A percentile compares a stretch with the other conserved stretches of the same genome.
Conservation (phyloP, 2,888 invertebrate species). For the Brachypalpus laphriformis region DNA sequence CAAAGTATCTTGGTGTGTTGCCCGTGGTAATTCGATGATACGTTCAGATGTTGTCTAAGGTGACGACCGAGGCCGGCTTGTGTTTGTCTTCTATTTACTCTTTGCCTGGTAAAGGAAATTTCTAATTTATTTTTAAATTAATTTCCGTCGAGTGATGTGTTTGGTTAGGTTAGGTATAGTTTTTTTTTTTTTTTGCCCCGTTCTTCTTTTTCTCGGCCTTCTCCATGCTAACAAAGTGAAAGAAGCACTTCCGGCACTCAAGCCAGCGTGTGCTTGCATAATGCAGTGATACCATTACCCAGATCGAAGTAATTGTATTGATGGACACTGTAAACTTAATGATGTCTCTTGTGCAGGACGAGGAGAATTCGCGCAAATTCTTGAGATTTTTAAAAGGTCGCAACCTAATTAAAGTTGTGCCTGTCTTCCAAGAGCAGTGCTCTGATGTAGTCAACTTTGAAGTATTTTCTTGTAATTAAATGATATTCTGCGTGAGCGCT, state of each 20-base stretch:
- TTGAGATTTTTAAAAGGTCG: conserved; percentile 7
- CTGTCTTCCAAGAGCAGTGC: not conserved
- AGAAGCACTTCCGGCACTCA: conserved; percentile 37
- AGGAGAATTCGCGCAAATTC: not conserved
- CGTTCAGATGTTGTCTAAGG: conserved; percentile 25
- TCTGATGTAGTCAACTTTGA: not conserved
- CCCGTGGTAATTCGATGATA: conserved; percentile 36
- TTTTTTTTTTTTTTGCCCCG: conserved; percentile 3
- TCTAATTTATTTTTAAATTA: conserved; percentile 62
- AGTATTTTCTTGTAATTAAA: conserved; percentile 46
- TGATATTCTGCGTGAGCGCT: conserved; percentile 2
- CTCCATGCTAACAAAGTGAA: conserved; percentile 30
- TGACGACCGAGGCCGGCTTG: not conserved
- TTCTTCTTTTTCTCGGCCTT: not conserved
- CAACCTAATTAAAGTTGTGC: conserved; percentile 52
- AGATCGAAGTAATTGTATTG: conserved; percentile 57
- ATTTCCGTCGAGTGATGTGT: conserved; percentile 49
- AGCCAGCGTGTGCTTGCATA: conserved; percentile 52
- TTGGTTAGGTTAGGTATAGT: conserved; percentile 29
- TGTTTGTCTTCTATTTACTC: conserved; percentile 32
- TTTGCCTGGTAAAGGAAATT: conserved; percentile 32
- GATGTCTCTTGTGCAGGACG: conserved; percentile 23
- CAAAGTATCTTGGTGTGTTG: conserved; percentile 23
- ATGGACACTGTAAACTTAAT: conserved; percentile 46
- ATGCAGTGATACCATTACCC: conserved; percentile 54